Evolutionary conservation across 2,888 invertebrate genomes (phyloP), one percentile per base, ranked within the genome.

Genomic region (Julus scandinavius): DNA sequence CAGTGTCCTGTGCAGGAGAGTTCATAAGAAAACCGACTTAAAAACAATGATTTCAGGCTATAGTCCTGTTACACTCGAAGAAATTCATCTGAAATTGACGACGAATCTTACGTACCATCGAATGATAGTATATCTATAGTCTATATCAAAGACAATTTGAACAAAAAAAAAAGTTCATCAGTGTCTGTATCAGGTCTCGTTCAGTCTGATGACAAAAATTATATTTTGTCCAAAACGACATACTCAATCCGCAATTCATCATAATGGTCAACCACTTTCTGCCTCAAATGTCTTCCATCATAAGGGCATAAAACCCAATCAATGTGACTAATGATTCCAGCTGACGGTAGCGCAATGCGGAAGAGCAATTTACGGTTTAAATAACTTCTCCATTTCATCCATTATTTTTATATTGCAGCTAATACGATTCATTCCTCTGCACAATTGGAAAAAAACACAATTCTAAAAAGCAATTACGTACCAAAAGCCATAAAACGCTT

Each of bases 191-290:
- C 29, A 72, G 72, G 2, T 72, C 72, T 72, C 72, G 63, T 29
- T 72, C 72, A 72, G 72, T 11, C 29, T 29, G 72, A 72, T 72
- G 72, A 72, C 72, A 72, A 29, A 72, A 72, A 72, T 72, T 72
- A 72, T 72, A 72, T 72, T 72, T 72, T 20, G 29, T 72, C 72
- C 9, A 29, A 72, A 72, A 72, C 72, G 72, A 72, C 72, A 72
- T 72, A 72, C 72, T 72, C 72, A 72, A 72, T 72, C 72, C 72
- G 72, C 72, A 72, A 72, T 72, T 72, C 72, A 72, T 72, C 72
- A 72, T 72, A 72, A 72, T 72, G 72, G 72, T 72, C 72, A 72
- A 72, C 72, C 72, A 29, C 72, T 72, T 72, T 72, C 72, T 72
- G 72, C 72, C 72, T 72, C 29, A 72, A 72, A 72, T 11, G 72